These are phyloP conservation scores for Temnothorax longispinosus DNA, from an alignment of 1,140 invertebrate genomes.

Conservation along the genomic window DNA sequence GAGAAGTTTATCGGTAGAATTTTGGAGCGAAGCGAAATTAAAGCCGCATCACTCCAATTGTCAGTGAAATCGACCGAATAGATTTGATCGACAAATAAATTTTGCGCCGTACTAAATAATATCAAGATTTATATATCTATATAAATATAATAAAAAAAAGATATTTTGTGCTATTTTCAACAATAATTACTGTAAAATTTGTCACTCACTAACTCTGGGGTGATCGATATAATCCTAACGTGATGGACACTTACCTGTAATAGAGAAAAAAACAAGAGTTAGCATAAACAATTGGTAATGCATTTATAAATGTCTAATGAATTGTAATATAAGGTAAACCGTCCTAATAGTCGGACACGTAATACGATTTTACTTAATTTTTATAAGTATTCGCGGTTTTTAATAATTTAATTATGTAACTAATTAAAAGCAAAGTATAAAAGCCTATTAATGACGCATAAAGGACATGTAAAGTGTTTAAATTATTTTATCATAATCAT, in stretches of 20 bases:
- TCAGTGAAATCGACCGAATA: background rate
- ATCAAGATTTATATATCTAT: background rate
- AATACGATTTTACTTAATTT: too few species aligned
- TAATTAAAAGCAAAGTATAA: too few species aligned
- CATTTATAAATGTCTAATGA: conserved; percentile 1
- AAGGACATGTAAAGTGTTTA: too few species aligned
- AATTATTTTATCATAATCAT: too few species aligned
- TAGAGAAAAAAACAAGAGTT: background rate
- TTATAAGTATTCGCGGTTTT: too few species aligned
- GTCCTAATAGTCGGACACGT: too few species aligned
- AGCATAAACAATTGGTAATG: background rate
- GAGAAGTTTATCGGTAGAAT: background rate
- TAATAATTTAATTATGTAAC: too few species aligned
- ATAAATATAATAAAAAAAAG: too few species aligned
- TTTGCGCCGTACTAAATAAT: background rate
- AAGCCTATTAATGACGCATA: too few species aligned
- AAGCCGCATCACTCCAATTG: background rate
- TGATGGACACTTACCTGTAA: conserved; percentile 43
- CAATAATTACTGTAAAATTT: background rate
- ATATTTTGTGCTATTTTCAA: background rate
- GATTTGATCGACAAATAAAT: conserved; percentile 1
- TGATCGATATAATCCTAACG: background rate
- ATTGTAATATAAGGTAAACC: background rate
- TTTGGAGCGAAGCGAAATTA: background rate
- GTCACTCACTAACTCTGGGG: background rate